Evolutionary conservation across 2,888 invertebrate genomes (phyloP).

Genomic region (Allophyes oxyacanthae): DNA sequence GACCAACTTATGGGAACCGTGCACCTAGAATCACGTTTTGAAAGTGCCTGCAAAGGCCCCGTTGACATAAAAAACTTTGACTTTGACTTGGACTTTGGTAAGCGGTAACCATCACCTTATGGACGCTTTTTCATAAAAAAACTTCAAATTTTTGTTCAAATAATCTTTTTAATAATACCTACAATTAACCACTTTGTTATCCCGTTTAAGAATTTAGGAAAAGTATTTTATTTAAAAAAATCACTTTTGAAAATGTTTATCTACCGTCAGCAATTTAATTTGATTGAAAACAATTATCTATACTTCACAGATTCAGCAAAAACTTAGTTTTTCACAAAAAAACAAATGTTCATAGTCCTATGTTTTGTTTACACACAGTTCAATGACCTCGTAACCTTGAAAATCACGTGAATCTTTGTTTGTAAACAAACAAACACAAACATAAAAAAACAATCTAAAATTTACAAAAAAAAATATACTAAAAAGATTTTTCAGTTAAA

Average conservation of each 20-base stretch:
- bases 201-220: too few species aligned
- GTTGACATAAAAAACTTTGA: too few species aligned
- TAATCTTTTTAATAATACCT: too few species aligned
- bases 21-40: too few species aligned
- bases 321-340: neutral
- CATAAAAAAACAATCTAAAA: conserved; percentile 16
- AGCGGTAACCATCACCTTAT: too few species aligned
- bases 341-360: neutral
- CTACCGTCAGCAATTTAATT: conserved; percentile 1
- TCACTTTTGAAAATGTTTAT: neutral
- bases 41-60: too few species aligned
- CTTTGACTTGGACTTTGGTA: too few species aligned
- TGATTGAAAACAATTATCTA: conserved; percentile 5
- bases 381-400: conserved; percentile 49
- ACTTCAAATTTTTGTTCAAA: too few species aligned
- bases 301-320: conserved; percentile 6
- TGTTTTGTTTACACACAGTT: conserved; percentile 41
- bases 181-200: too few species aligned
- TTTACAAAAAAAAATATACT: neutral
- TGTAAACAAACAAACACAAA: conserved; percentile 62
- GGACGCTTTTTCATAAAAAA: too few species aligned
- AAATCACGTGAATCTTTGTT: conserved; percentile 59
- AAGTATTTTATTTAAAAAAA: too few species aligned
- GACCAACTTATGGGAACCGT: too few species aligned
- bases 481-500: neutral